phyloP scores from a whole-genome alignment of 2,797 vertebrate genomes.

The Lagocephalus sceleratus region DNA sequence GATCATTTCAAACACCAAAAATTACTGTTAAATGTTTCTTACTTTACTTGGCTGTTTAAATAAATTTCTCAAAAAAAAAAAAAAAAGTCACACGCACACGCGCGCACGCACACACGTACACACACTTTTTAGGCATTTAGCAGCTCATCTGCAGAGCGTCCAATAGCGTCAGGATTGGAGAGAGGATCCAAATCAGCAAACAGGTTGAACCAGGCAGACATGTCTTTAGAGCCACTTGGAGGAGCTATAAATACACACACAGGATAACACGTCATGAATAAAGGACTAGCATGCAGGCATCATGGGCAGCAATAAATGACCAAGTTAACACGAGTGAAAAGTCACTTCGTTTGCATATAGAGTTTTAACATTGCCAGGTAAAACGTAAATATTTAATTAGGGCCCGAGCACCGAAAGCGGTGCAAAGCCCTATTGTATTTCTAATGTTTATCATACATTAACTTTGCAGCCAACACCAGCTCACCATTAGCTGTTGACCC shows the following conservation, averaged over 20 bases:
- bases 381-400: too few species aligned
- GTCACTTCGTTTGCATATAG: too few species aligned
- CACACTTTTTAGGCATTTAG: constrained; percentile 72
- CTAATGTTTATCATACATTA: too few species aligned
- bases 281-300: not conserved
- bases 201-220: constrained; percentile 81
- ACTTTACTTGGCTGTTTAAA: constrained; percentile 18
- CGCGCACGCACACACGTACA: too few species aligned
- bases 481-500: constrained; percentile 66
- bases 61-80: not conserved
- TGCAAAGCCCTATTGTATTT: too few species aligned
- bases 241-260: constrained; percentile 16
- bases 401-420: too few species aligned
- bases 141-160: constrained; percentile 79
- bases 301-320: too few species aligned
- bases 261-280: not conserved
- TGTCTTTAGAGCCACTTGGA: constrained; percentile 68
- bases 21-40: constrained; percentile 3
- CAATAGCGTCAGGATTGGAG: constrained; percentile 80
- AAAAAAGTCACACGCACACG: too few species aligned
- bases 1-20: not conserved
- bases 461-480: not conserved
- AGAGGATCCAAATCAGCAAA: constrained; percentile 84
- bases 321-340: too few species aligned
- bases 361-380: too few species aligned